phyloP scores from a whole-genome alignment of 2,797 vertebrate genomes.

The Rhabdophis nuchalis region DNA sequence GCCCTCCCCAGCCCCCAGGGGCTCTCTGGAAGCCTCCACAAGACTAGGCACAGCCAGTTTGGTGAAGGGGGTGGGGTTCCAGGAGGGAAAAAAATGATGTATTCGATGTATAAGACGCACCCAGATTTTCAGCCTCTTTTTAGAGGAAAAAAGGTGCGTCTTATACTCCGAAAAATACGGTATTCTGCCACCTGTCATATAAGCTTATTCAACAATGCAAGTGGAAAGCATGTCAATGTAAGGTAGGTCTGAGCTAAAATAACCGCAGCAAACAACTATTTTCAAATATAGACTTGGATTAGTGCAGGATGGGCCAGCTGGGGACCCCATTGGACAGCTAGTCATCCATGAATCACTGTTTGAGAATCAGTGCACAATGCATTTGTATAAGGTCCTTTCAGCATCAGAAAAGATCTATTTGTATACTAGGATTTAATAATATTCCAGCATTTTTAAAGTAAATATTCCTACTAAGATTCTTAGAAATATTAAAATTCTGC shows the following conservation, averaged over 20 bases:
- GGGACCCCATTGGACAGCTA: neutral
- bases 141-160: no score
- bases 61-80: no score
- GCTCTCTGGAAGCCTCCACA: no score
- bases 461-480: neutral
- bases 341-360: neutral
- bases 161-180: no score
- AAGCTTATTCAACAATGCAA: conserved; percentile 3
- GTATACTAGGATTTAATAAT: neutral
- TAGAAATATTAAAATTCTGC: neutral
- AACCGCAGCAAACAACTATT: neutral
- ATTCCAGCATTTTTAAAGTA: neutral
- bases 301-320: neutral
- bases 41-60: no score
- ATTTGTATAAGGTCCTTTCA: neutral
- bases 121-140: no score
- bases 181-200: neutral
- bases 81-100: no score
- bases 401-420: neutral
- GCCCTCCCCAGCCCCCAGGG: no score
- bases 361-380: neutral
- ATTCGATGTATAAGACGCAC: no score
- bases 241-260: neutral
- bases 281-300: neutral
- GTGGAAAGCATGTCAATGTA: conserved; percentile 15